Base-by-base conservation (phyloP, 2,888 invertebrate genomes). In the Tiliacea citrago region DNA sequence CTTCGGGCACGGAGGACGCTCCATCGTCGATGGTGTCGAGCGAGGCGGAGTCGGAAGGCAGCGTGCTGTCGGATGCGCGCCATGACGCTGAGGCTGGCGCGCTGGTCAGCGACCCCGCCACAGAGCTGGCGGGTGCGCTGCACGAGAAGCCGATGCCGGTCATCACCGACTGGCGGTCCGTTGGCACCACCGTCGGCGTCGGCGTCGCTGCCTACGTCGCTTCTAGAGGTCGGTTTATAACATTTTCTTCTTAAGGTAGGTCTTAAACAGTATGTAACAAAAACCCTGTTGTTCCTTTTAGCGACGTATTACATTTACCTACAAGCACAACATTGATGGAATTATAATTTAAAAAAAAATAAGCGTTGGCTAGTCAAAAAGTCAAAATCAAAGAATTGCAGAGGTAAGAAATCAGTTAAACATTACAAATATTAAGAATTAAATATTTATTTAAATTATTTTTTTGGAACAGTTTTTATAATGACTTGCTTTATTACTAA, bases 11-110 rank as follows among this genome's bases (percentile, higher is more conserved):
- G n/a, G 96, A 96, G 84, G 96, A 96, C 75, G 94, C 96, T n/a
- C 95, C 95, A 21, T 95, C 95, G 18, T 96, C 96, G 4, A 95
- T 96, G 95, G 95, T 96, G 53, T 96, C 96, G 3, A 96, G 96
- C 70, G 96, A 96, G 79, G 95, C 95, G 5, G 96, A 96, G 80
- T 96, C 96, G 0, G 96, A 96, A 72, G 94, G 93, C 80, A 95
- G 96, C 74, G 89, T 94, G 35, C 83, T 95, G 35, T 93, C 95
- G 0, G 96, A 96, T 60, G 90, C 90, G 18, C 89, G 94, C 1
- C 91, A 92, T 75, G 94, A 95, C 0, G 78, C 80, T 2, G 94
- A 84, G 24, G 76, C 87, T n/a, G 75, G 55, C 21, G n/a, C 53
- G 21, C 47, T 66, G 35, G 55, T 72, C 55, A 87, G 83, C 29